These are phyloP conservation scores for Callipepla californica DNA, from an alignment of 2,113 vertebrate species.

Conservation along the genomic window DNA sequence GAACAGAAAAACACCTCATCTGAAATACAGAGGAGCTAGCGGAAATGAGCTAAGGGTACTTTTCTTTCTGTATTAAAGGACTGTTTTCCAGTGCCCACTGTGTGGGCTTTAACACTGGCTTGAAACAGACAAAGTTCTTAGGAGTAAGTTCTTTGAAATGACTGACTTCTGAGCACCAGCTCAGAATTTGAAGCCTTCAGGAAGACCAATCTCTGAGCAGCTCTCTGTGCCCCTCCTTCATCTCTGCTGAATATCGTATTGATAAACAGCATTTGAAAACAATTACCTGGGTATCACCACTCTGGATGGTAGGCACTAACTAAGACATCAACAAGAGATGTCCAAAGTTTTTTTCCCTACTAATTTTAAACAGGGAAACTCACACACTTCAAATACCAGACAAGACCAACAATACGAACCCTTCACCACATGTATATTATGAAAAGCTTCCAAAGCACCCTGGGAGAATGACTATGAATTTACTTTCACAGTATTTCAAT, in stretches of 20 bases:
- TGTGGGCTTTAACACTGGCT: constrained; percentile 70
- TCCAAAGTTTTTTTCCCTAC: neutral
- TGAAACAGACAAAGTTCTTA: constrained; percentile 65
- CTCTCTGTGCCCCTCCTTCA: constrained; percentile 25
- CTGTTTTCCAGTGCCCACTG: constrained; percentile 64
- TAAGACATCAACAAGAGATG: neutral
- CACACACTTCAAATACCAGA: neutral
- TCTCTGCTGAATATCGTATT: neutral
- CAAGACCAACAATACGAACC: neutral
- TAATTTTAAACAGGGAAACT: neutral
- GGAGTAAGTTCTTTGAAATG: constrained; percentile 69
- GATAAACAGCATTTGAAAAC: constrained; percentile 39
- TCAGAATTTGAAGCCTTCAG: constrained; percentile 61
- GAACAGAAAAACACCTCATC: constrained; percentile 22
- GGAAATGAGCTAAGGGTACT: constrained; percentile 66
- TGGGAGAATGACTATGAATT: neutral
- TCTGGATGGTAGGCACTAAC: neutral
- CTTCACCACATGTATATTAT: neutral
- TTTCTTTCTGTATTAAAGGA: constrained; percentile 62
- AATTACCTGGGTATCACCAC: neutral
- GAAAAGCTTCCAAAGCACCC: neutral
- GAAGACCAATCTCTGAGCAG: constrained; percentile 41
- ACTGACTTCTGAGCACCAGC: constrained; percentile 49
- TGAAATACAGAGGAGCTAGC: constrained; percentile 44
- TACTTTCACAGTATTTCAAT: neutral